Evolutionary conservation across 2,113 vertebrate species (phyloP), one percentile per base, ranked within the genome.

Genomic region (Dicentrarchus labrax): DNA sequence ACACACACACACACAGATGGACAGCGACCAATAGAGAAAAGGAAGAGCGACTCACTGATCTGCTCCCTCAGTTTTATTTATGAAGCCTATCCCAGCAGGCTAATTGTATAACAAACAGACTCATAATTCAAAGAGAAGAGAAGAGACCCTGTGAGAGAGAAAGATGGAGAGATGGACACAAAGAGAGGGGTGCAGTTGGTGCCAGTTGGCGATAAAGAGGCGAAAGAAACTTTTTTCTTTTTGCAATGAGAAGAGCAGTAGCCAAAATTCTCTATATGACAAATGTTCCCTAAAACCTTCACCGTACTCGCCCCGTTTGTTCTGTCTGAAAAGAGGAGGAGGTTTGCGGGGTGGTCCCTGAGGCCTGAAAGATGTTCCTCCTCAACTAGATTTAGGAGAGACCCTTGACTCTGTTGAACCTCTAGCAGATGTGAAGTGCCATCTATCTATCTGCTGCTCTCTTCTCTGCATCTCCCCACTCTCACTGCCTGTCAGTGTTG

Each of bases 81-180:
- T 84, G 76, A 91, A 83, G 85, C 83, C 80, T 75, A 88, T 93
- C 36, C 48, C 75, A 91, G 92, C 88, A 84, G 94, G 84, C 93
- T 96, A 95, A 96, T 96, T 96, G 94, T 93, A 92, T 95, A 92
- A 93, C 88, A 95, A 96, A 95, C 93, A 91, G 89, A 88, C 83
- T 66, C 84, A 90, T 84, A 93, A 91, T 77, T 94, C 86, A 88
- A 77, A 89, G 83, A 76, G 91, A 81, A 78, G 75, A 91, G 72
- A 83, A 54, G 75, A 83, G 82, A 79, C 2, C 56, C 69, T 78
- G 77, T 80, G 81, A 39, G 76, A 67, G 77, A 82, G 69, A 76
- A 84, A 88, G 78, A 72, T 24, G 9, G 66, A 69, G 56, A 84
- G 78, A 87, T 84, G 66, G 79, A 80, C 80, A 88, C 78, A 89